These are phyloP conservation scores for Pelusios castaneus DNA, from an alignment of 2,113 vertebrate species.

Conservation along the genomic window DNA sequence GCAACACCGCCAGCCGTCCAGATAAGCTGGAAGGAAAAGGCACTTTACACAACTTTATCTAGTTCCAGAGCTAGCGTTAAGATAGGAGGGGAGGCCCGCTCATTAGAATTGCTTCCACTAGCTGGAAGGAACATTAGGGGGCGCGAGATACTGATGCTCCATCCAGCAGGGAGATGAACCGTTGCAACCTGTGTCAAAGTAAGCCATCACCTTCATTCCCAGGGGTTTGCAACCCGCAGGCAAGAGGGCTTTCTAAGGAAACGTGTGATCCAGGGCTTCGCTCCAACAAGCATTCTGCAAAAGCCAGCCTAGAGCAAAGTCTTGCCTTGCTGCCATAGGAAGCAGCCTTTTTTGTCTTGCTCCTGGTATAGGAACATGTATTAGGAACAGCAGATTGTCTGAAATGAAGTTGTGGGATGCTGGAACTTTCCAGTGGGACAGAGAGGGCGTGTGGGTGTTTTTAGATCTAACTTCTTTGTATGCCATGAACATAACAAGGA, in stretches of 20 bases:
- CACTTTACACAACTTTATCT: conserved; percentile 8
- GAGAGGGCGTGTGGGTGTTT: too few species aligned
- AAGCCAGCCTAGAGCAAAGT: background rate
- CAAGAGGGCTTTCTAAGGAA: background rate
- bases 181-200: too few species aligned
- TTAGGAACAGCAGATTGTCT: too few species aligned
- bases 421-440: background rate
- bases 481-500: background rate
- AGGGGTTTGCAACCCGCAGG: background rate
- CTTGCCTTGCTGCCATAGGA: too few species aligned
- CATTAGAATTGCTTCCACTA: background rate
- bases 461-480: background rate
- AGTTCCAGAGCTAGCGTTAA: conserved; percentile 24
- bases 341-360: background rate
- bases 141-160: background rate
- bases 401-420: background rate
- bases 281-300: background rate
- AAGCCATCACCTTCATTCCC: too few species aligned
- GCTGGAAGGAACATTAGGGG: background rate
- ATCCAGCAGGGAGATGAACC: background rate
- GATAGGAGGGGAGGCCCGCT: background rate
- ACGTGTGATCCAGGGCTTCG: background rate
- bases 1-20: conserved; percentile 12
- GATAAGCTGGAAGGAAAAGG: background rate
- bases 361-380: too few species aligned